Percentiles rank a stretch among this genome's conserved stretches.
Evolutionary conservation across 2,888 invertebrate species (phyloP).

Genomic region (Lordiphosa fenestrarum): DNA sequence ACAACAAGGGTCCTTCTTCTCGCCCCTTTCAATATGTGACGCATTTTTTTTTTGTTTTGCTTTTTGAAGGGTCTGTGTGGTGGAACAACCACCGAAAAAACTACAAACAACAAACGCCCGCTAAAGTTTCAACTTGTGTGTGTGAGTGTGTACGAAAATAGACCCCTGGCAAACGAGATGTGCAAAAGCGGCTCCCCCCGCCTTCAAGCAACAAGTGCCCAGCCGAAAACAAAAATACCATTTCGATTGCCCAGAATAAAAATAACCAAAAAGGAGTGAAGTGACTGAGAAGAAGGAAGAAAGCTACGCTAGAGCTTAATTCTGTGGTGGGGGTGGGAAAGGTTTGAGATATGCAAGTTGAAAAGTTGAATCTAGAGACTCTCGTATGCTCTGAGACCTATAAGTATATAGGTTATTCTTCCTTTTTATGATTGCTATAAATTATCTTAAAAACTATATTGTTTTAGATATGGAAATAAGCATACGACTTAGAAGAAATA

Average conservation of each 20-base stretch:
- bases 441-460: too few species aligned
- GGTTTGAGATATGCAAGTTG: constrained; percentile 5
- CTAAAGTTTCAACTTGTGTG: constrained; percentile 32
- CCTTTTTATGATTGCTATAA: too few species aligned
- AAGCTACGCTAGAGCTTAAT: constrained; percentile 23
- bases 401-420: too few species aligned
- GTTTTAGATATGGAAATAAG: too few species aligned
- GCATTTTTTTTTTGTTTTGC: constrained; percentile 38
- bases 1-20: constrained; percentile 62
- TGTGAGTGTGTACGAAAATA: constrained; percentile 27
- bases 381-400: constrained; percentile 1
- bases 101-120: constrained; percentile 36
- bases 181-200: background rate
- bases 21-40: constrained; percentile 53
- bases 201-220: constrained; percentile 53
- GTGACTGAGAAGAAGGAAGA: constrained; percentile 24
- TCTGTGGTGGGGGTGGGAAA: constrained; percentile 16
- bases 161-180: constrained; percentile 20
- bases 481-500: too few species aligned
- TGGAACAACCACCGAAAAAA: constrained; percentile 57
- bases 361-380: background rate
- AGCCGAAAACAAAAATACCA: constrained; percentile 42
- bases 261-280: constrained; percentile 21
- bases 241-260: constrained; percentile 41
- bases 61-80: constrained; percentile 14